Evolutionary conservation across 2,888 invertebrate genomes (phyloP), one percentile per base, ranked within the genome.

Genomic region (Branchinecta sandiegonensis): DNA sequence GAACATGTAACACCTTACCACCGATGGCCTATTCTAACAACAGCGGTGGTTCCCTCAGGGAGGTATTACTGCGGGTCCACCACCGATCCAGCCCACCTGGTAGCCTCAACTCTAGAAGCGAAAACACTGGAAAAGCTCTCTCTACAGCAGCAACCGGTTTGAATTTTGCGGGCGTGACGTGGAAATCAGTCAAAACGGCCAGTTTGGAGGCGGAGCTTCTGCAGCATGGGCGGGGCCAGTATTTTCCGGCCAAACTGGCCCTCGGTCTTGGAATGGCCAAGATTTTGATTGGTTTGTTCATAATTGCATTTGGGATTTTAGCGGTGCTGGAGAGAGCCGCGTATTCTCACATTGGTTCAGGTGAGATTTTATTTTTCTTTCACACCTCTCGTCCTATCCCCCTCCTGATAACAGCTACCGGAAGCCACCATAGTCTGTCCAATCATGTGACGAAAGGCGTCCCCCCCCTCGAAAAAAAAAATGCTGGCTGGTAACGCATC

Each of bases 301-400:
- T 86, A 77, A 81, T 84, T 71, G 82, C 83, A 8, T 84, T 83
- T 70, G 86, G 86, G 2, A 83, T 84, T 37, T 75, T 84, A 71
- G 85, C 83, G 3, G 81, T 85, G 72, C 81, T 84, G 72, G 83
- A 85, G 75, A 83, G 83, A 65, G 84, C 85, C 17, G 78, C 79
- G 56, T 75, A 81, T 68, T 79, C 83, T 47, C 76, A 82, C 68
- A 82, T 82, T 47, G 86, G 86, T 37, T 67, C 69, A 17, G 69
- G 69, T 69, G 50, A 56, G 56, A 56, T 14, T 37, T 37, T 37
- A n/a, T n/a, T 23, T 23, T 37, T 37, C 37, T 37, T 4, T 37
- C 37, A 37, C 23, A 37, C 37, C 37, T 5, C 6, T 6, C 37
- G 0, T 6, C 37, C 37, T 5, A 4, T 37, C 37, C 37, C 37